Base-by-base conservation (phyloP, 2,888 invertebrate species). In the Notodonta ziczac region DNA sequence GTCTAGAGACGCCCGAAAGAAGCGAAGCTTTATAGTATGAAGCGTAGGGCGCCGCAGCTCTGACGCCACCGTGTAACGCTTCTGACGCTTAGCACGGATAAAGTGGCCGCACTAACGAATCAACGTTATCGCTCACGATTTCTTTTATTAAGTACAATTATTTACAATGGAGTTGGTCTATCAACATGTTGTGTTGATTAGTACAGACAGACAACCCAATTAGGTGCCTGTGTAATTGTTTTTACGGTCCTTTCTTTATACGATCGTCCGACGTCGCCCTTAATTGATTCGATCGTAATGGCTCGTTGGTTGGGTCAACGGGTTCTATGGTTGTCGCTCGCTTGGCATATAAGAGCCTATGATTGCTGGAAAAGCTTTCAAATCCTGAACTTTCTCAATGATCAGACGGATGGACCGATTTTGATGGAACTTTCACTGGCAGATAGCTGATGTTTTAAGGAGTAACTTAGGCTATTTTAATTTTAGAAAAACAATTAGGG, bases 141-240 rank as follows among this genome's bases (percentile, higher is more conserved):
- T 68, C n/a, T 72, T 76, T 77, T 75, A 75, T 75, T 68, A 24
- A 24, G 24, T 24, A 61, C 63, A 56, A 59, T 57, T 74, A 35
- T 35, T 74, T 69, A 62, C 64, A 56, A 60, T 57, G 35, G 72
- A 73, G 66, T 66, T 65, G 60, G 63, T 69, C 66, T 67, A 73
- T 72, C 74, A 76, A 78, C 77, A 77, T 79, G 71, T 72, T 79
- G 71, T 72, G 82, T 83, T 84, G 80, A 81, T 84, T 83, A 84
- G 73, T 69, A 70, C 73, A 60, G 70, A 74, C 74, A 63, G 73
- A 66, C 74, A 60, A 73, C 63, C 78, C 80, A 85, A 85, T 85
- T 85, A 85, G 72, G 61, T 69, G 71, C 68, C 65, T 64, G 65
- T 73, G 73, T 74, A 81, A 81, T 82, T 77, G 78, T 78, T 79